These are phyloP conservation scores for Acipenser ruthenus DNA, from an alignment of 2,797 vertebrate genomes.

Conservation along the genomic window DNA sequence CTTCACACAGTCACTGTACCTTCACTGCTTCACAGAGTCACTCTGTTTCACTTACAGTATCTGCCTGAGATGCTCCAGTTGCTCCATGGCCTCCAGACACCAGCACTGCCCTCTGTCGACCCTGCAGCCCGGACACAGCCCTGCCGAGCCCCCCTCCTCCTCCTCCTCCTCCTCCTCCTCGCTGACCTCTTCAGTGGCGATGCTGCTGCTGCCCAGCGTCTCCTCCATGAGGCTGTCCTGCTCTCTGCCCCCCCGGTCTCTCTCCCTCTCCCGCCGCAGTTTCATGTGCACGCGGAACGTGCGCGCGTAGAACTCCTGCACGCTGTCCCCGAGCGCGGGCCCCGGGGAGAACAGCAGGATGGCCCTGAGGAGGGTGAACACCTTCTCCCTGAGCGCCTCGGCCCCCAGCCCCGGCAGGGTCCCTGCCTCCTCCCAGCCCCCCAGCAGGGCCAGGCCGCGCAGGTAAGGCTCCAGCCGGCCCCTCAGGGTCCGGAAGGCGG, in stretches of 20 bases:
- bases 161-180: conserved; percentile 36
- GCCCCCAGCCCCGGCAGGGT: conserved; percentile 60
- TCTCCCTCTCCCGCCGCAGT: conserved; percentile 56
- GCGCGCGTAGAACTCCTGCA: conserved; percentile 83
- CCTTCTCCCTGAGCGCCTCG: conserved; percentile 65
- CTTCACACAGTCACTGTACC: too few species aligned
- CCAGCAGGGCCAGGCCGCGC: conserved; percentile 72
- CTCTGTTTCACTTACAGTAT: conserved; percentile 68
- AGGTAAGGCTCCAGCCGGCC: conserved; percentile 78
- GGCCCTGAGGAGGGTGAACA: conserved; percentile 80
- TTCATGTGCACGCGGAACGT: conserved; percentile 85
- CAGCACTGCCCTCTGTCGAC: conserved; percentile 64
- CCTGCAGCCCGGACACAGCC: conserved; percentile 66
- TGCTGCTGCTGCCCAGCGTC: conserved; percentile 29
- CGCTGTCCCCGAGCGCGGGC: conserved; percentile 71
- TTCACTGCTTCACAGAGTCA: too few species aligned
- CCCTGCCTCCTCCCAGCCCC: conserved; percentile 60
- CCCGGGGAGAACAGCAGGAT: conserved; percentile 82
- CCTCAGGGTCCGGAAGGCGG: conserved; percentile 66
- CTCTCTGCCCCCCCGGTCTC: conserved; percentile 33
- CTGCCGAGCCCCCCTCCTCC: conserved; percentile 22
- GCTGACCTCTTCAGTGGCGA: conserved; percentile 28
- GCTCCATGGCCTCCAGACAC: conserved; percentile 77
- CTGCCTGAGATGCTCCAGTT: conserved; percentile 77
- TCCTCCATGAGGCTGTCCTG: conserved; percentile 42